Evolutionary conservation across 37 sponge, comb jelly and placozoan species (phyloP).

Genomic region (Tethya wilhelma): DNA sequence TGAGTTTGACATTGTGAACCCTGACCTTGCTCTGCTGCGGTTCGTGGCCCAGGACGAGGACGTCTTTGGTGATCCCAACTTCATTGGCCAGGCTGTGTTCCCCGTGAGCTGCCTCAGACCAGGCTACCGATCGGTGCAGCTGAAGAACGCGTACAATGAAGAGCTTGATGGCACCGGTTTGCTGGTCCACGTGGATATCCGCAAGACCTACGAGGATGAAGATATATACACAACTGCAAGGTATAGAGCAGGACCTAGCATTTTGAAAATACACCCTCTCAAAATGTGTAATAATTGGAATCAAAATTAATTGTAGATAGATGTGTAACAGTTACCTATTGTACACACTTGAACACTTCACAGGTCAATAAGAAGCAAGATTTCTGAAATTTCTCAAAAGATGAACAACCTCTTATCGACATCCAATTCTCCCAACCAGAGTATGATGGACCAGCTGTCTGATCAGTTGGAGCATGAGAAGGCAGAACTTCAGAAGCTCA

Average conservation of each 20-base stretch:
- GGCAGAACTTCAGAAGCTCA: neutral
- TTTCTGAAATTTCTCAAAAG: constrained; percentile 32
- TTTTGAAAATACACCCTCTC: neutral
- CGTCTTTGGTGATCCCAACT: constrained; percentile 96
- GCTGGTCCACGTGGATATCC: constrained; percentile 81
- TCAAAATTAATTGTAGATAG: no score
- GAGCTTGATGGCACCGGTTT: constrained; percentile 92
- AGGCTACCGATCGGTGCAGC: constrained; percentile 91
- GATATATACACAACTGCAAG: constrained; percentile 53
- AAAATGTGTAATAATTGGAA: neutral
- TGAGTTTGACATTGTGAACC: constrained; percentile 88
- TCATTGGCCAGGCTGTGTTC: constrained; percentile 90
- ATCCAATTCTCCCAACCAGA: neutral
- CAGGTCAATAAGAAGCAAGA: constrained; percentile 26
- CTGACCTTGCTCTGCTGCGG: constrained; percentile 88
- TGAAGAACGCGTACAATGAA: constrained; percentile 84
- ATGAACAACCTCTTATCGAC: constrained; percentile 1
- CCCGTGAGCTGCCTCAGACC: constrained; percentile 78
- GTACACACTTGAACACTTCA: no score
- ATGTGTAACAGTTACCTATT: no score
- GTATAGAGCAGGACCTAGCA: neutral
- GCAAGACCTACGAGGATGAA: constrained; percentile 56
- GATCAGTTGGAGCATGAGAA: constrained; percentile 23
- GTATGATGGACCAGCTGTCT: constrained; percentile 36
- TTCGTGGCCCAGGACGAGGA: constrained; percentile 93